Conservation (phyloP, 2,888 invertebrate genomes). For the Drosophila rellima region DNA sequence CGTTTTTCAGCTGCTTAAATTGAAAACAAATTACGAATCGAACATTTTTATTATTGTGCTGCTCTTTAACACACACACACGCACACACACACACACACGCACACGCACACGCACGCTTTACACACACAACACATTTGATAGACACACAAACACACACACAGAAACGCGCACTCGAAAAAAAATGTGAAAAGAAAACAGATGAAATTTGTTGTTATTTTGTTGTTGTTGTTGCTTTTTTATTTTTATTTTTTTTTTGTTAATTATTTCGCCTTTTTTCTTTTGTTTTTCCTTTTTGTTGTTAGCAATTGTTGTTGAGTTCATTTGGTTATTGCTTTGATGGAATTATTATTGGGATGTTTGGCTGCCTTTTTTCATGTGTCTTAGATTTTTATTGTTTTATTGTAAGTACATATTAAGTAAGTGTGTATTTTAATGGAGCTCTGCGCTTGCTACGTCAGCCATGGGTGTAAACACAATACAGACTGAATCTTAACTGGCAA, state of each 20-base stretch:
- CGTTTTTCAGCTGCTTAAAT: slow-evolving; percentile 51
- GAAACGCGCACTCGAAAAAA: slow-evolving; percentile 61
- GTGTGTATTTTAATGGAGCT: slow-evolving; percentile 53
- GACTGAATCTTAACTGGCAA: slow-evolving; percentile 79
- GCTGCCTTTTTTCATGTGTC: slow-evolving; percentile 4
- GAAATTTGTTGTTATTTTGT: slow-evolving; percentile 26
- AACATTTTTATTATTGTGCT: slow-evolving; percentile 46
- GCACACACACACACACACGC: slow-evolving; percentile 41
- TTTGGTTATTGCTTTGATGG: slow-evolving; percentile 5
- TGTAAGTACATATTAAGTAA: slow-evolving; percentile 55
- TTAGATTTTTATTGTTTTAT: slow-evolving; percentile 49
- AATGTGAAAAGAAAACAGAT: slow-evolving; percentile 47
- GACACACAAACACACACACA: slow-evolving; percentile 32
- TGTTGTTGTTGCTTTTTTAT: slow-evolving; percentile 22
- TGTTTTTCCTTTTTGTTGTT: neutral
- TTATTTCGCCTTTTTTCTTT: neutral
- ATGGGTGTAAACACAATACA: slow-evolving; percentile 84
- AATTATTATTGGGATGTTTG: slow-evolving; percentile 3
- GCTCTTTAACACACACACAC: slow-evolving; percentile 24
- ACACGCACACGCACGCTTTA: slow-evolving; percentile 20
- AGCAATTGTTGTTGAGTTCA: slow-evolving; percentile 4
- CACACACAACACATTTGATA: slow-evolving; percentile 7
- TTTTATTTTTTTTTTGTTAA: slow-evolving; percentile 7
- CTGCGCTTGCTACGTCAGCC: slow-evolving; percentile 82
- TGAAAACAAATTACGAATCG: slow-evolving; percentile 53